Percentiles rank a stretch among this genome's conserved stretches.
Evolutionary conservation across 2,888 invertebrate species (phyloP).

Genomic region (Petrolisthes cinctipes): DNA sequence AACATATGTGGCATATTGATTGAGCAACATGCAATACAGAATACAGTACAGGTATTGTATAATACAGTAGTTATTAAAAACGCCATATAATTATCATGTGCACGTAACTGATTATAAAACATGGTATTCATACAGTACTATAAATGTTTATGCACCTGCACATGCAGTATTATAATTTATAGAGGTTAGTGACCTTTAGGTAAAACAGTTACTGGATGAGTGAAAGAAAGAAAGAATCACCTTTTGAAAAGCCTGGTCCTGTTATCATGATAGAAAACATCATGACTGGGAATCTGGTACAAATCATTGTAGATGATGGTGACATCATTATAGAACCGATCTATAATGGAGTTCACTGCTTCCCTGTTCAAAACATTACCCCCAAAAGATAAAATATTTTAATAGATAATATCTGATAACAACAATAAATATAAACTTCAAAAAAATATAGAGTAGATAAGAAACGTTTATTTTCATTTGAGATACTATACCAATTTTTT

Average conservation of each 20-base stretch:
- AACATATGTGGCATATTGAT: too few species aligned
- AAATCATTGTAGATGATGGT: constrained; percentile 68
- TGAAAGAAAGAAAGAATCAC: background rate
- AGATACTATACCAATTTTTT: too few species aligned
- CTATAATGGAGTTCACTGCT: constrained; percentile 67
- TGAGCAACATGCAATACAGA: too few species aligned
- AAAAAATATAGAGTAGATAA: background rate
- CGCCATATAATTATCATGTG: too few species aligned
- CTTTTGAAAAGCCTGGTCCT: constrained; percentile 68
- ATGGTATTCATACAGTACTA: background rate
- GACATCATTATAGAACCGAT: constrained; percentile 67
- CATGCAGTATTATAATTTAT: constrained; percentile 62
- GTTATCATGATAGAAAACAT: constrained; percentile 68
- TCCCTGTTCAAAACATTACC: constrained; percentile 66
- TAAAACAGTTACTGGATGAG: background rate
- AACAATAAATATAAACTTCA: background rate
- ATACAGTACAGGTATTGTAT: background rate
- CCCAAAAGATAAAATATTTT: background rate
- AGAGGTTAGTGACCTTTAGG: background rate
- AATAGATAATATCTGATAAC: background rate
- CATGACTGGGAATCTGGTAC: constrained; percentile 67
- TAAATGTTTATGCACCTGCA: constrained; percentile 67
- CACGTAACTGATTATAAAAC: too few species aligned
- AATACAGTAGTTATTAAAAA: too few species aligned
- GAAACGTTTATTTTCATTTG: background rate